A percentile compares a stretch with the other conserved stretches of the same genome.
Conservation (phyloP, 1,140 invertebrate species). For the Pseudomyrmex concolor region DNA sequence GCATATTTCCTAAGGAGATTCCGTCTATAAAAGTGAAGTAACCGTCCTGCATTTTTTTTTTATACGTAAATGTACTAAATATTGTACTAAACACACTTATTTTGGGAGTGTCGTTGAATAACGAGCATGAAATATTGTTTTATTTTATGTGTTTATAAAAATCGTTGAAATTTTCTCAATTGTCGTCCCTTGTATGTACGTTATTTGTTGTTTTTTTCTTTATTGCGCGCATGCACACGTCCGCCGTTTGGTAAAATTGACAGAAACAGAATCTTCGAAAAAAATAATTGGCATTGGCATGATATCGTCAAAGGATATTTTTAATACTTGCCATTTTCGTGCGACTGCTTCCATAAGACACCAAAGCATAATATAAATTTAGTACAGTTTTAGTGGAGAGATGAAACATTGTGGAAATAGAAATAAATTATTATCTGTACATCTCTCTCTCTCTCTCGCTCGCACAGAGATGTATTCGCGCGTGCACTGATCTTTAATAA, state of each 20-base stretch:
- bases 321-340: conserved; percentile 25
- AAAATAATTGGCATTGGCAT: conserved; percentile 1
- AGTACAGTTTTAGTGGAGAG: conserved; percentile 17
- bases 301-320: background rate
- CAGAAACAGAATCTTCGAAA: conserved; percentile 20
- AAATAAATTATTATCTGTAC: no score
- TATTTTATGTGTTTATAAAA: conserved; percentile 12
- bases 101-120: conserved; percentile 26
- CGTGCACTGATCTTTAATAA: no score
- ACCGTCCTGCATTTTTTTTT: conserved; percentile 35
- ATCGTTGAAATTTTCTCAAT: conserved; percentile 20
- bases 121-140: conserved; percentile 45
- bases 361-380: conserved; percentile 44
- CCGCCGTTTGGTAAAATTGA: conserved; percentile 28
- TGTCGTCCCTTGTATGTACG: background rate
- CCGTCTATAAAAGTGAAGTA: conserved; percentile 45
- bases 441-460: no score
- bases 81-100: conserved; percentile 9
- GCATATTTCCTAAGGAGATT: conserved; percentile 31
- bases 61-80: conserved; percentile 16
- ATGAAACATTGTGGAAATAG: conserved; percentile 12
- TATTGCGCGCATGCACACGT: conserved; percentile 15
- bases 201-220: conserved; percentile 1
- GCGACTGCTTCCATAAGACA: conserved; percentile 40
- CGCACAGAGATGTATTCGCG: no score